Evolutionary conservation across 37 sponge, comb jelly and placozoan species (phyloP).

Genomic region (Lycopodina hypogea): DNA sequence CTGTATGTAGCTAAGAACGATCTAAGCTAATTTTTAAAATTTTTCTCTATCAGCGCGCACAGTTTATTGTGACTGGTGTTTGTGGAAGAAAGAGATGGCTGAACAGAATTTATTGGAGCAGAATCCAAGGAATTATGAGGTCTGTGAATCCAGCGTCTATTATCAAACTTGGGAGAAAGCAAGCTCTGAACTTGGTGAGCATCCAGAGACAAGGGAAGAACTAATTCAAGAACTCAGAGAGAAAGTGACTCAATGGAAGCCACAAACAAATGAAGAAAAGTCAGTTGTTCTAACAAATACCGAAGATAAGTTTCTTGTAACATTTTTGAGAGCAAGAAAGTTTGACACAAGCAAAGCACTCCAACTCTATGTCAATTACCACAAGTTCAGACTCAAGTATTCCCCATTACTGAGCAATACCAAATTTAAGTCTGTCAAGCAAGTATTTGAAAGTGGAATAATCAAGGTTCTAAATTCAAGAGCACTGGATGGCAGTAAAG

Average conservation of each 20-base stretch:
- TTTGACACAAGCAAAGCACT: conserved; percentile 59
- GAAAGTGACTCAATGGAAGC: neutral
- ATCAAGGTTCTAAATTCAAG: conserved; percentile 4
- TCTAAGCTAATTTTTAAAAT: too few species aligned
- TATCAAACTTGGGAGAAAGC: conserved; percentile 44
- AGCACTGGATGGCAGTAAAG: conserved; percentile 13
- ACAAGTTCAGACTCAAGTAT: conserved; percentile 36
- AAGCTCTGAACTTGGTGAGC: conserved; percentile 30
- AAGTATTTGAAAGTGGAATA: conserved; percentile 18
- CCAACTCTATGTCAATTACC: conserved; percentile 45
- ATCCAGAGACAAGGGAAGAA: conserved; percentile 20
- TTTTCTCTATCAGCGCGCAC: too few species aligned
- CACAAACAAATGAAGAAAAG: neutral
- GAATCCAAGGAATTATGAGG: neutral
- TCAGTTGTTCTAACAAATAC: neutral
- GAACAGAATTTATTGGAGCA: neutral
- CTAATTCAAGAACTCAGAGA: conserved; percentile 14
- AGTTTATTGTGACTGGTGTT: too few species aligned
- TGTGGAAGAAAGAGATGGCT: too few species aligned
- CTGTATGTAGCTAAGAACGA: too few species aligned
- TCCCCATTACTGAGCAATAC: conserved; percentile 17
- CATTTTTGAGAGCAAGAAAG: conserved; percentile 59
- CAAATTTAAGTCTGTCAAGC: neutral
- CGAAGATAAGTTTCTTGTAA: conserved; percentile 50
- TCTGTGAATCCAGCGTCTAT: neutral